Evolutionary conservation across 1,140 invertebrate species (phyloP).

Genomic region (Planococcus citri): DNA sequence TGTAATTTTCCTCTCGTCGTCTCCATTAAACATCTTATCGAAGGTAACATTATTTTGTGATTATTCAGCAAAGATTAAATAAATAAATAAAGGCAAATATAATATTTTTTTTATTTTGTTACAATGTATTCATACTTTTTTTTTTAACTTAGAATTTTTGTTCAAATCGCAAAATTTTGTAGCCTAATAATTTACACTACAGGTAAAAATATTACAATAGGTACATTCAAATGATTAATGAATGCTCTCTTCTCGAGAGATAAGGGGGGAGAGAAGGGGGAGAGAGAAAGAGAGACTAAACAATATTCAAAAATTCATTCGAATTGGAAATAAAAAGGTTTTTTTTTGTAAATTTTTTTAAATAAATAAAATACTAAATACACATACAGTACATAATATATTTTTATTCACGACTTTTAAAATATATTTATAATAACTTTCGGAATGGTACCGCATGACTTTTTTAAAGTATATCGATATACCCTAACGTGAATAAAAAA

Average conservation of each 20-base stretch:
- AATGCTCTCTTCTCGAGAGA: not conserved
- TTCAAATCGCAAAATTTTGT: slow-evolving; percentile 3
- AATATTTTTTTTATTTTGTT: not conserved
- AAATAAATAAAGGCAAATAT: not conserved
- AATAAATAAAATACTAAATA: not conserved
- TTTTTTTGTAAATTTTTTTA: too few species aligned
- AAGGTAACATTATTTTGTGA: too few species aligned
- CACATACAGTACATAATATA: too few species aligned
- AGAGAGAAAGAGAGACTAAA: not conserved
- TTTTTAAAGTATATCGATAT: not conserved
- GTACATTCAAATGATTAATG: not conserved
- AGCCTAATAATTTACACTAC: slow-evolving; percentile 7
- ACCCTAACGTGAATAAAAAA: slow-evolving; percentile 3
- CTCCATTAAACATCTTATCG: too few species aligned
- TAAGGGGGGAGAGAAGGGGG: too few species aligned
- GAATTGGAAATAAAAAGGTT: not conserved
- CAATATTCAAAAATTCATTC: not conserved
- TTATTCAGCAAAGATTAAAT: too few species aligned
- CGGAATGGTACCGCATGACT: not conserved
- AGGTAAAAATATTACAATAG: slow-evolving; percentile 8
- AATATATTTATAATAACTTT: too few species aligned
- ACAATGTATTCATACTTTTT: slow-evolving; percentile 2
- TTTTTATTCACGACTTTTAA: not conserved
- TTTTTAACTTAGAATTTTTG: not conserved
- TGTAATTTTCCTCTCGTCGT: too few species aligned